A percentile compares a stretch with the other conserved stretches of the same genome.
Conservation (phyloP, 1,140 invertebrate genomes). For the Diplogasteroides magnus region DNA sequence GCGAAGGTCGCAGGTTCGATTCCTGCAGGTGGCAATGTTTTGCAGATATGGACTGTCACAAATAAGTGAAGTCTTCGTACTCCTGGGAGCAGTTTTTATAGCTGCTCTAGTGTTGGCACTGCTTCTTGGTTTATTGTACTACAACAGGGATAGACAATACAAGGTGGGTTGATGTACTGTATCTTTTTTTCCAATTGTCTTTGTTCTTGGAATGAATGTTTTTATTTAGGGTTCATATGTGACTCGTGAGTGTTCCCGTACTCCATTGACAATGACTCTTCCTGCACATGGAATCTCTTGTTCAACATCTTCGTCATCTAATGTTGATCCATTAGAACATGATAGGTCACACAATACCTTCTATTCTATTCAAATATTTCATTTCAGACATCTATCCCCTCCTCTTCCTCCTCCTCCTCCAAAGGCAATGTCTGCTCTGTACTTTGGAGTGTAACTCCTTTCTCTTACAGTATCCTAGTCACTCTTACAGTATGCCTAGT, state of each 20-base stretch:
- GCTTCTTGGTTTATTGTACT: constrained; percentile 39
- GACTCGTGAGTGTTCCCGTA: constrained; percentile 39
- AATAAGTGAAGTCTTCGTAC: constrained; percentile 40
- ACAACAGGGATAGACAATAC: constrained; percentile 32
- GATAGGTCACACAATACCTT: background rate
- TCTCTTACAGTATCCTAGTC: background rate
- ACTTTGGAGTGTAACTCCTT: background rate
- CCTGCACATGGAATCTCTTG: constrained; percentile 10
- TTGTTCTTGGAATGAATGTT: too few species aligned
- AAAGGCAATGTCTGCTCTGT: background rate
- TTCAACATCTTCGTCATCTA: background rate
- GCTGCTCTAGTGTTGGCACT: constrained; percentile 36
- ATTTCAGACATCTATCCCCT: background rate
- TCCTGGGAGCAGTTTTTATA: constrained; percentile 37
- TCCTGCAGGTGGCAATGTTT: too few species aligned
- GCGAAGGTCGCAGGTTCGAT: too few species aligned
- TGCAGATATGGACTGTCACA: constrained; percentile 52
- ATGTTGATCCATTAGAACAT: background rate
- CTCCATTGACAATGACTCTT: constrained; percentile 22
- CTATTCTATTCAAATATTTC: background rate
- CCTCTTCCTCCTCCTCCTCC: background rate
- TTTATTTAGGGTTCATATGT: constrained; percentile 38
- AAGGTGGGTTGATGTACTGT: too few species aligned
- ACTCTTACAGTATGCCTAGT: background rate
- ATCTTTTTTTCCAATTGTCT: too few species aligned